phyloP scores from a whole-genome alignment of 2,113 vertebrate genomes.

The Microtus oregoni region DNA sequence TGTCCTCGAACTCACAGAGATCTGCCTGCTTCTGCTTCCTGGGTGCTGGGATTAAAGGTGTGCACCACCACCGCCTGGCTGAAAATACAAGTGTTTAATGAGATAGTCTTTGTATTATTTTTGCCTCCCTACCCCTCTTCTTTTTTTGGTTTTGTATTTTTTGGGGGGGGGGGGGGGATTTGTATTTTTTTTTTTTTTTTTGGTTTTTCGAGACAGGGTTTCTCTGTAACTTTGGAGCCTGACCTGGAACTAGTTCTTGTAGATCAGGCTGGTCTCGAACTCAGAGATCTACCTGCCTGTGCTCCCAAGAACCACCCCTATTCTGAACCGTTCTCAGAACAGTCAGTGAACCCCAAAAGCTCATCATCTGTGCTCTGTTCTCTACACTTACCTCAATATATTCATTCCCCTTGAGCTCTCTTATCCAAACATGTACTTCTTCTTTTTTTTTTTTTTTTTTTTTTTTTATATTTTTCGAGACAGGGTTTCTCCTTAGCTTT shows the following conservation, averaged over 20 bases:
- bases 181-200: no score
- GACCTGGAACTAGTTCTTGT: no score
- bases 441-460: no score
- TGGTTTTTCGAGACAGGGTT: no score
- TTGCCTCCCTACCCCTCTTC: background rate
- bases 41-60: background rate
- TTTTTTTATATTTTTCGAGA: no score
- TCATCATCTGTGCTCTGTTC: background rate
- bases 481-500: no score
- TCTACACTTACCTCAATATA: background rate
- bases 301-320: background rate
- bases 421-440: background rate
- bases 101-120: background rate
- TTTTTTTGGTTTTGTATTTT: no score
- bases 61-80: background rate
- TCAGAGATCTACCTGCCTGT: no score
- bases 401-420: background rate
- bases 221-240: no score
- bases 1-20: no score
- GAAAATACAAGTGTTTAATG: slow-evolving; percentile 10
- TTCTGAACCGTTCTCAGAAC: background rate
- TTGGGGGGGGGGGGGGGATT: no score
- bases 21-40: background rate
- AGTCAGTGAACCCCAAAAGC: background rate
- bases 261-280: no score